phyloP scores from a whole-genome alignment of 2,113 vertebrate species.

The Aptenodytes patagonicus region DNA sequence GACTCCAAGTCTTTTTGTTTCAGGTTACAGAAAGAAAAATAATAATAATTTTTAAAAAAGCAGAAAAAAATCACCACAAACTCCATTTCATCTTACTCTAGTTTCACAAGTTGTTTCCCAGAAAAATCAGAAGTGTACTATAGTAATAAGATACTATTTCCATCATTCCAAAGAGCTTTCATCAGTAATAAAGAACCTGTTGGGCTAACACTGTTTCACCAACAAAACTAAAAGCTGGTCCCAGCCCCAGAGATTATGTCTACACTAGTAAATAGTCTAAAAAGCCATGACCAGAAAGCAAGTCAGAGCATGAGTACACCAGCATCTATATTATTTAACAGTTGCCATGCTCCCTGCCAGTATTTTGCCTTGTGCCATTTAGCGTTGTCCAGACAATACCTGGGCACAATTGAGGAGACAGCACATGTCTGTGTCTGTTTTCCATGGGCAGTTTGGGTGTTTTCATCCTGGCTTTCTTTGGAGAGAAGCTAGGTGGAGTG shows the following conservation, averaged over 20 bases:
- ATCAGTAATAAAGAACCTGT: background rate
- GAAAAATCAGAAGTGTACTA: background rate
- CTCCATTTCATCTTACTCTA: background rate
- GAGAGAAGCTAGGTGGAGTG: background rate
- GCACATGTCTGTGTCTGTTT: background rate
- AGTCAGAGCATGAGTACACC: background rate
- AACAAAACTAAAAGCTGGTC: background rate
- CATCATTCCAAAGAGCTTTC: background rate
- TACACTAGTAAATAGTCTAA: background rate
- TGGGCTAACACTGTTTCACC: background rate
- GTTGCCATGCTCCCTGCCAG: background rate
- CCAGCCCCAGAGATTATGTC: background rate
- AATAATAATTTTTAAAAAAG: background rate
- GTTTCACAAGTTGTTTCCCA: conserved; percentile 20
- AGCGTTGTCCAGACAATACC: background rate
- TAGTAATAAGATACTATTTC: conserved; percentile 19
- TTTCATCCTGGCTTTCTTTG: background rate
- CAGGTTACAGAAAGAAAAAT: background rate
- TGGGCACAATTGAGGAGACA: background rate
- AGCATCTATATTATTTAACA: background rate
- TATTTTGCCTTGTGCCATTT: background rate
- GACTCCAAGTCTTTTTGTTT: background rate
- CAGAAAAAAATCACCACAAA: background rate
- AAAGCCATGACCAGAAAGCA: background rate
- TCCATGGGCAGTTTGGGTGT: background rate